Conservation (phyloP, 92 coral and sea anemone genomes). For the Palythoa heliodiscus region DNA sequence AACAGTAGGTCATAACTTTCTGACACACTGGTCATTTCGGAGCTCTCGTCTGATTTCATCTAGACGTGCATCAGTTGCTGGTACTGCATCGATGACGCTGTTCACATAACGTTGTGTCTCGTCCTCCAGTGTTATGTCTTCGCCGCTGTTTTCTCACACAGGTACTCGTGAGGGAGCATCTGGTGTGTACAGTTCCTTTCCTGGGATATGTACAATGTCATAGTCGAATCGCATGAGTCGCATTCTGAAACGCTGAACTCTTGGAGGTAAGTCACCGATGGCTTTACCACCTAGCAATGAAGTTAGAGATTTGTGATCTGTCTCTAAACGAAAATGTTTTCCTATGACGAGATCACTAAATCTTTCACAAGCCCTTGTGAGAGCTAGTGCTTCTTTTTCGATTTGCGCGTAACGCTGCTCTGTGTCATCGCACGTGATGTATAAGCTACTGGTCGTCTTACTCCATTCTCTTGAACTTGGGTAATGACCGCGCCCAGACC, state of each 20-base stretch:
- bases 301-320: slow-evolving; percentile 44
- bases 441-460: slow-evolving; percentile 5
- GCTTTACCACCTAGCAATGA: slow-evolving; percentile 15
- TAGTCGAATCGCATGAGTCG: slow-evolving; percentile 35
- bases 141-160: neutral
- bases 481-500: slow-evolving; percentile 31
- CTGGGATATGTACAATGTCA: slow-evolving; percentile 14
- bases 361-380: slow-evolving; percentile 1
- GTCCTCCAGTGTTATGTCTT: too few relatives aligned
- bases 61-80: slow-evolving; percentile 43
- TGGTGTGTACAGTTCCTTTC: too few relatives aligned
- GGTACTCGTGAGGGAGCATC: slow-evolving; percentile 52
- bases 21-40: slow-evolving; percentile 43
- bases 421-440: slow-evolving; percentile 15
- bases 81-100: slow-evolving; percentile 40
- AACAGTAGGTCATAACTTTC: slow-evolving; percentile 37
- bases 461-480: too few relatives aligned
- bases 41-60: slow-evolving; percentile 37
- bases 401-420: too few relatives aligned
- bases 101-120: slow-evolving; percentile 23
- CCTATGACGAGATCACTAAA: slow-evolving; percentile 22
- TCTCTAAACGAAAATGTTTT: slow-evolving; percentile 21
- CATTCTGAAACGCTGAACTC: slow-evolving; percentile 31
- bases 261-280: slow-evolving; percentile 1
- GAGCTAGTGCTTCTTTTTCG: too few relatives aligned